A percentile compares a stretch with the other conserved stretches of the same genome.
Evolutionary conservation across 2,797 vertebrate genomes (phyloP).

Genomic region (Gastrophryne carolinensis): DNA sequence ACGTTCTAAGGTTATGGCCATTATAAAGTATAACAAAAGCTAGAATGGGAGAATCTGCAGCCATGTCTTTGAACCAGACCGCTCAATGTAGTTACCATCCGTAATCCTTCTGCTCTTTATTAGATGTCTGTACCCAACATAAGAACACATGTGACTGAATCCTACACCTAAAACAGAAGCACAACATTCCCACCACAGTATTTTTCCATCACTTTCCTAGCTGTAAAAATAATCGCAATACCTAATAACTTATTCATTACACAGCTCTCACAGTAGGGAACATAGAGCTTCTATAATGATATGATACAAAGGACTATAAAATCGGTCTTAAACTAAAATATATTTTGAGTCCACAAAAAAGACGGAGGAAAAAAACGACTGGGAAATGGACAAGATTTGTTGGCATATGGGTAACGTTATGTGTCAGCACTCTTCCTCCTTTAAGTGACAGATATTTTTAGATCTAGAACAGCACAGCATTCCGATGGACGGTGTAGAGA

Average conservation of each 20-base stretch:
- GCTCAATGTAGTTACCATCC: too few relatives aligned
- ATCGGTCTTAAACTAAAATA: not conserved
- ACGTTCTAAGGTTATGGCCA: too few relatives aligned
- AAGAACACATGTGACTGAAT: not conserved
- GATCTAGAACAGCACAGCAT: not conserved
- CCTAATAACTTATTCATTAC: not conserved
- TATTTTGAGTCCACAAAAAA: not conserved
- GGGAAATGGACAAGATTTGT: too few relatives aligned
- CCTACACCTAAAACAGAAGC: not conserved
- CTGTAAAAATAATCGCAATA: not conserved
- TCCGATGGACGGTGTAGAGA: slow-evolving; percentile 15
- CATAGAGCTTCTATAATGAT: not conserved
- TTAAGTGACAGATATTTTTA: slow-evolving; percentile 22
- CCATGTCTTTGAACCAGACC: too few relatives aligned
- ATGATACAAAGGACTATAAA: not conserved
- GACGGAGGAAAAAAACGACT: not conserved
- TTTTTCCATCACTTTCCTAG: not conserved
- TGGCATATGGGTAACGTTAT: too few relatives aligned
- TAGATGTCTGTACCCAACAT: too few relatives aligned
- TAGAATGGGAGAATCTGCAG: too few relatives aligned
- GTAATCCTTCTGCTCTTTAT: too few relatives aligned
- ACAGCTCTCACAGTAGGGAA: not conserved
- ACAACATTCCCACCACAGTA: not conserved
- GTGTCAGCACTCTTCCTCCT: slow-evolving; percentile 8
- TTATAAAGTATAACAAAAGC: too few relatives aligned